Percentiles rank a stretch among this genome's conserved stretches.
These are phyloP conservation scores for Sebastiscus tertius DNA, from an alignment of 2,797 vertebrate species.

Conservation along the genomic window DNA sequence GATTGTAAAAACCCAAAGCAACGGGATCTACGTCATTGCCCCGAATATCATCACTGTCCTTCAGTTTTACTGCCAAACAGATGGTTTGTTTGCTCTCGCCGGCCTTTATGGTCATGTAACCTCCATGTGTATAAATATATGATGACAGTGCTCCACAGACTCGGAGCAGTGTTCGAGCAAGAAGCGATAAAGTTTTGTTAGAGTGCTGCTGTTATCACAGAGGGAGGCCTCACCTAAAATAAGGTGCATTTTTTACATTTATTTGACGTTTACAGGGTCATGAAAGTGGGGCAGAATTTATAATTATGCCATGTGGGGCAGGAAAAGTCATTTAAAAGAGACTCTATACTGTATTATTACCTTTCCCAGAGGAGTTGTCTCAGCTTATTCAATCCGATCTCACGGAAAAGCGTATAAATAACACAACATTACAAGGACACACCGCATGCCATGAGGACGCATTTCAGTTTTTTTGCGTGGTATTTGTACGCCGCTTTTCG, in stretches of 20 bases:
- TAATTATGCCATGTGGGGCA: slow-evolving; percentile 26
- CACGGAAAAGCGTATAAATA: too few relatives aligned
- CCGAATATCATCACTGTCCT: slow-evolving; percentile 19
- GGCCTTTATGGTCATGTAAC: slow-evolving; percentile 28
- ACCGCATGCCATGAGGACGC: neutral
- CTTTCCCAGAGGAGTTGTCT: neutral
- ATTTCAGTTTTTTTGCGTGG: neutral
- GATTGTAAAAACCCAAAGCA: neutral
- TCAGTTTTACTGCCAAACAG: slow-evolving; percentile 38
- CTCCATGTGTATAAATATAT: slow-evolving; percentile 30
- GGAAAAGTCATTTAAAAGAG: slow-evolving; percentile 10
- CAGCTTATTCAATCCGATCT: too few relatives aligned
- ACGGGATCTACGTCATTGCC: neutral
- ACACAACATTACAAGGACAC: neutral
- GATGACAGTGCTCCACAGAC: slow-evolving; percentile 25
- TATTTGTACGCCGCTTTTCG: neutral
- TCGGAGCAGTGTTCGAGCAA: neutral
- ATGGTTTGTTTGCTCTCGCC: slow-evolving; percentile 49
- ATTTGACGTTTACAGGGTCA: slow-evolving; percentile 55
- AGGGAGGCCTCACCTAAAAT: slow-evolving; percentile 25
- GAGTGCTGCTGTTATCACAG: slow-evolving; percentile 46
- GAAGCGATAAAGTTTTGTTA: slow-evolving; percentile 24
- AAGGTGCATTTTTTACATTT: slow-evolving; percentile 31
- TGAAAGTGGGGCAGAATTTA: slow-evolving; percentile 45
- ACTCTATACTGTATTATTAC: neutral